Evolutionary conservation across 2,888 invertebrate genomes (phyloP).

Genomic region (Cantharis lateralis): DNA sequence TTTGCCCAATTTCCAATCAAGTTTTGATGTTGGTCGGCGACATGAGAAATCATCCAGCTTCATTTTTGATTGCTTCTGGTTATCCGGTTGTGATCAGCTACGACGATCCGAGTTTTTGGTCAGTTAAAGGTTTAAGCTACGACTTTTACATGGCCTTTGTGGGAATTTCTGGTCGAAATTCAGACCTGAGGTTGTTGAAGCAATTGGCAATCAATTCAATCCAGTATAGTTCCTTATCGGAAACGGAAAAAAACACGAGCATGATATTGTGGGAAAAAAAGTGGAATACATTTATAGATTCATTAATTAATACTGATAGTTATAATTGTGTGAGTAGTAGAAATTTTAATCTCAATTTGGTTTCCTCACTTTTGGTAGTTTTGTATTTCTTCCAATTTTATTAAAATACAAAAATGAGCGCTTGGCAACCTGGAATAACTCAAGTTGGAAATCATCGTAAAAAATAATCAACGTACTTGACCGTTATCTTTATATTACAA

Average conservation of each 20-base stretch:
- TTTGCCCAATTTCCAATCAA: conserved; percentile 79
- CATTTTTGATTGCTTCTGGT: conserved; percentile 65
- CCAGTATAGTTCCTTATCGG: conserved; percentile 65
- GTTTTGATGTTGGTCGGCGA: conserved; percentile 71
- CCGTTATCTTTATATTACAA: too few relatives aligned
- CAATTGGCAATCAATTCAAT: conserved; percentile 76
- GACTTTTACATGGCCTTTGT: conserved; percentile 81
- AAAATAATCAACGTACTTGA: too few relatives aligned
- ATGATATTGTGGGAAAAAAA: conserved; percentile 59
- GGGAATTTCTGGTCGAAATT: conserved; percentile 68
- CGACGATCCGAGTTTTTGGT: conserved; percentile 79
- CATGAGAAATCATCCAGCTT: conserved; percentile 75
- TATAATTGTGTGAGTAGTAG: background rate
- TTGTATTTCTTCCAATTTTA: background rate
- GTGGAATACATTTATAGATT: conserved; percentile 57
- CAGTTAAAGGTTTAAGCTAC: conserved; percentile 70
- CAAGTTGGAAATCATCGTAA: too few relatives aligned
- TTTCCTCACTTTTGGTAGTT: background rate
- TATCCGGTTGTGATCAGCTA: conserved; percentile 75
- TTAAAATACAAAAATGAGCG: background rate
- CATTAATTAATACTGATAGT: conserved; percentile 31
- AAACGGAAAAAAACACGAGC: conserved; percentile 57
- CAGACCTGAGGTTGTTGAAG: conserved; percentile 73
- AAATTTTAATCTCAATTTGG: background rate
- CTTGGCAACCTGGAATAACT: too few relatives aligned